These are phyloP conservation scores for Eciton burchellii DNA, from an alignment of 1,140 invertebrate genomes.

Conservation along the genomic window DNA sequence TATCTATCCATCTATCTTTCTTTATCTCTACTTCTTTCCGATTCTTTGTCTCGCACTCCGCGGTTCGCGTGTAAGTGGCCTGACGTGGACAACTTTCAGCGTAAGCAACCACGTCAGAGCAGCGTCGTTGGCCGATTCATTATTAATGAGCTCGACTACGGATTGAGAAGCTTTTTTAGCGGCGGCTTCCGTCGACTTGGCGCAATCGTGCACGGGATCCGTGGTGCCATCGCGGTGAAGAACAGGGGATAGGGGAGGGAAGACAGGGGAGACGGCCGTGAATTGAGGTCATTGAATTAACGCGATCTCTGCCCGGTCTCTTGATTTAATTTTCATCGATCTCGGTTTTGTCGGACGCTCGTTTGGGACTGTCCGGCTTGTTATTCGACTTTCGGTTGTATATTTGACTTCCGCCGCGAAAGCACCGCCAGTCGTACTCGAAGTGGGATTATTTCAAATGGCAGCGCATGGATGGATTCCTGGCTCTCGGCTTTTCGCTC, in stretches of 20 bases:
- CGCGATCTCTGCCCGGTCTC: neutral
- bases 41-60: conserved; percentile 1
- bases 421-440: too few species aligned
- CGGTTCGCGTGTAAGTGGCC: conserved; percentile 21
- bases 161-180: conserved; percentile 25
- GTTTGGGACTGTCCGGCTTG: too few species aligned
- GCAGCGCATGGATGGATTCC: neutral
- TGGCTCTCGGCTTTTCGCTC: neutral
- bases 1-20: too few species aligned
- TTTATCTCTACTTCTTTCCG: conserved; percentile 1
- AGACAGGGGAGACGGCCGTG: too few species aligned
- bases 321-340: neutral
- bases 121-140: conserved; percentile 67
- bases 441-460: too few species aligned
- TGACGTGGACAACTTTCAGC: conserved; percentile 70
- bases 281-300: too few species aligned
- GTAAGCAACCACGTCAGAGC: conserved; percentile 74
- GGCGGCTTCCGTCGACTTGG: conserved; percentile 9
- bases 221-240: neutral
- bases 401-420: too few species aligned
- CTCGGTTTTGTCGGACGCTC: neutral
- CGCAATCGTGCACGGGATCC: conserved; percentile 13
- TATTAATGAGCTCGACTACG: conserved; percentile 66
- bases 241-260: too few species aligned
- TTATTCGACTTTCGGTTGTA: too few species aligned